Conservation (phyloP, 2,797 vertebrate species). For the Gobionotothen gibberifrons region DNA sequence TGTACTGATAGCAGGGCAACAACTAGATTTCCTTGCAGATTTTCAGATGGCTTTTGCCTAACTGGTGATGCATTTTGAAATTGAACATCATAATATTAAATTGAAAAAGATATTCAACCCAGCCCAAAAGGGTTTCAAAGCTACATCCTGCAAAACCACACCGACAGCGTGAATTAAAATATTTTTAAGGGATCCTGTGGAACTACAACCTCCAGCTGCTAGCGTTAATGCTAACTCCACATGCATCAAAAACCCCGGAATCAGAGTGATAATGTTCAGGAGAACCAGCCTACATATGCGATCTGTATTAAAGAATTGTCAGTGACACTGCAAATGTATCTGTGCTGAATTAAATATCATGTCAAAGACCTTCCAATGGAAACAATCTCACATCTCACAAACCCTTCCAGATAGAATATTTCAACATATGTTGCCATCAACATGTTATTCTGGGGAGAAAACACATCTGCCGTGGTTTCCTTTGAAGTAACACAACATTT, state of each 20-base stretch:
- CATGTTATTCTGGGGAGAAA: constrained; percentile 55
- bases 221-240: background rate
- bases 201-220: constrained; percentile 1
- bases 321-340: background rate
- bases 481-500: constrained; percentile 51
- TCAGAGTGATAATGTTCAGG: background rate
- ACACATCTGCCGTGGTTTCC: constrained; percentile 58
- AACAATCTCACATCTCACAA: constrained; percentile 18
- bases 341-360: background rate
- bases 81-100: background rate
- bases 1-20: no score
- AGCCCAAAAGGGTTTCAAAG: no score
- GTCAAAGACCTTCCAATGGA: constrained; percentile 21
- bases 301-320: background rate
- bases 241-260: background rate
- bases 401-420: constrained; percentile 30
- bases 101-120: background rate
- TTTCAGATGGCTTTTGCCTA: background rate
- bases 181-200: background rate
- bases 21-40: background rate
- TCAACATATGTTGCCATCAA: constrained; percentile 52
- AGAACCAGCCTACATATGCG: background rate
- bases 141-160: no score
- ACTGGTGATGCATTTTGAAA: background rate
- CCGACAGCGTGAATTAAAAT: no score